Evolutionary conservation across 2,797 vertebrate genomes (phyloP).

Genomic region (Xenopus petersii): DNA sequence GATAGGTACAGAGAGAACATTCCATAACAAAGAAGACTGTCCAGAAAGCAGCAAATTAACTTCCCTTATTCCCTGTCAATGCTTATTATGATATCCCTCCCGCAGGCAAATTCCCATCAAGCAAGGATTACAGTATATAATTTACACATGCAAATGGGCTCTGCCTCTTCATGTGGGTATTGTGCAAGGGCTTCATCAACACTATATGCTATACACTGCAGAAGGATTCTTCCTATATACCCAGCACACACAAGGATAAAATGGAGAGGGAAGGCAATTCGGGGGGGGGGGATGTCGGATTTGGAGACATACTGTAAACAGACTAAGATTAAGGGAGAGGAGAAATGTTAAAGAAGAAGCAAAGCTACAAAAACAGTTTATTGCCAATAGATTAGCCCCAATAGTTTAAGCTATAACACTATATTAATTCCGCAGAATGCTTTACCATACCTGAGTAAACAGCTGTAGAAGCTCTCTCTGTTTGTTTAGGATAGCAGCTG

Average conservation of each 20-base stretch:
- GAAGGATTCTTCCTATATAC: conserved; percentile 9
- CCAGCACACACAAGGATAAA: conserved; percentile 8
- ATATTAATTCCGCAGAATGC: too few relatives aligned
- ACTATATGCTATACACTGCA: conserved; percentile 25
- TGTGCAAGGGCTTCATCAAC: conserved; percentile 40
- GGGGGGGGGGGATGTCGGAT: conserved; percentile 1
- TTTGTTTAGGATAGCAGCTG: too few relatives aligned
- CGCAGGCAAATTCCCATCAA: conserved; percentile 43
- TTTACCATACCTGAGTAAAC: too few relatives aligned
- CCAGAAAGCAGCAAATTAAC: conserved; percentile 43
- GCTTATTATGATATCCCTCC: conserved; percentile 47
- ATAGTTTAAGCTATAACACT: too few relatives aligned
- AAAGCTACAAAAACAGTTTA: too few relatives aligned
- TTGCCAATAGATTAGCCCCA: too few relatives aligned
- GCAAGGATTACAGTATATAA: conserved; percentile 49
- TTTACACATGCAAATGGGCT: conserved; percentile 48
- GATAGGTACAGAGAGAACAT: conserved; percentile 32
- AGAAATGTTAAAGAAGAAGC: neutral
- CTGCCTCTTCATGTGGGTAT: conserved; percentile 36
- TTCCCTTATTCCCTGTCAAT: conserved; percentile 38
- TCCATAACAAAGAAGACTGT: conserved; percentile 38
- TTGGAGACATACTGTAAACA: neutral
- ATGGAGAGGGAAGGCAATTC: too few relatives aligned
- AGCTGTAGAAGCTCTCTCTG: too few relatives aligned
- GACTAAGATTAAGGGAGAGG: neutral